phyloP scores from a whole-genome alignment of 2,797 vertebrate species.

The Capromys pilorides region DNA sequence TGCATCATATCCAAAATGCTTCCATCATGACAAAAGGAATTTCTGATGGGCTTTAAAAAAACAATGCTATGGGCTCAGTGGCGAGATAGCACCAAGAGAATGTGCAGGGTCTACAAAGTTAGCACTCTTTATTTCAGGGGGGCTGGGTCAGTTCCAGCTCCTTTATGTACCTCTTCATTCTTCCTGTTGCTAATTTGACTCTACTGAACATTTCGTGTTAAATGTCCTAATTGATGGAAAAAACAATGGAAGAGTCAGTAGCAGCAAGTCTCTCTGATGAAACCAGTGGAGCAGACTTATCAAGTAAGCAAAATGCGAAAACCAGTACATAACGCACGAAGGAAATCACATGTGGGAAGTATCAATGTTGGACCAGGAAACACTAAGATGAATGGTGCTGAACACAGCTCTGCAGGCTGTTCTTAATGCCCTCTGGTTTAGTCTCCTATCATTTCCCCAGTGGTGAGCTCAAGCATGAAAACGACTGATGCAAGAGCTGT shows the following conservation, averaged over 20 bases:
- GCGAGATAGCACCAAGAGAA: slow-evolving; percentile 76
- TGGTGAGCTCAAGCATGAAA: slow-evolving; percentile 78
- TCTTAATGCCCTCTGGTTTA: slow-evolving; percentile 80
- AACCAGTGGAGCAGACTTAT: slow-evolving; percentile 72
- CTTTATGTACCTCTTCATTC: slow-evolving; percentile 33
- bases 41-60: slow-evolving; percentile 69
- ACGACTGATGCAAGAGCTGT: slow-evolving; percentile 81
- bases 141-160: neutral
- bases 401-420: slow-evolving; percentile 78
- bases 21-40: slow-evolving; percentile 53
- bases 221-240: slow-evolving; percentile 45
- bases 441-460: slow-evolving; percentile 77
- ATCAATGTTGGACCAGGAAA: slow-evolving; percentile 71
- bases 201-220: slow-evolving; percentile 52
- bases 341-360: slow-evolving; percentile 78
- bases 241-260: slow-evolving; percentile 64
- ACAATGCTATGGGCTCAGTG: slow-evolving; percentile 48
- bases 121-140: slow-evolving; percentile 39
- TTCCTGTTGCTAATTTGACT: slow-evolving; percentile 53
- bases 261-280: slow-evolving; percentile 75
- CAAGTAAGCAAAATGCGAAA: slow-evolving; percentile 70
- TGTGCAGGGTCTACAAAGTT: slow-evolving; percentile 59
- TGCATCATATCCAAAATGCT: slow-evolving; percentile 62
- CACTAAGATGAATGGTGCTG: slow-evolving; percentile 78
- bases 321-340: slow-evolving; percentile 78